These are phyloP conservation scores for Chrysolina americana DNA, from an alignment of 2,888 invertebrate species.

Conservation along the genomic window DNA sequence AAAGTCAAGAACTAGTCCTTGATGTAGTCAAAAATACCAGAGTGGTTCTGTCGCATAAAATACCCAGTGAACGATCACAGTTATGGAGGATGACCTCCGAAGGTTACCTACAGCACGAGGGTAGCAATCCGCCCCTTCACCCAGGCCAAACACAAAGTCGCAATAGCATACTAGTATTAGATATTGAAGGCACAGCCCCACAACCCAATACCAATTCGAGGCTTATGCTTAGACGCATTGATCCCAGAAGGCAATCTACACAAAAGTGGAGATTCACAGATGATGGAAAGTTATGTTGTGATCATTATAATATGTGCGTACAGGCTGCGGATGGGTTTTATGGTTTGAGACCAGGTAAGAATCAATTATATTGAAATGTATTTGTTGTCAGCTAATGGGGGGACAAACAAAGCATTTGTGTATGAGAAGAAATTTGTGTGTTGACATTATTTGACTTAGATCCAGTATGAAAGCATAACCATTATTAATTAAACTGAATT, in stretches of 20 bases:
- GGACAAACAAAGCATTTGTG: too few species aligned
- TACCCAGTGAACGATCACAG: conserved; percentile 83
- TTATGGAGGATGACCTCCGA: conserved; percentile 94
- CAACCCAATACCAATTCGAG: conserved; percentile 85
- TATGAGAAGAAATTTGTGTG: too few species aligned
- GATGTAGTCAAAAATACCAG: conserved; percentile 79
- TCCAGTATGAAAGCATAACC: too few species aligned
- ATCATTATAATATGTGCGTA: conserved; percentile 90
- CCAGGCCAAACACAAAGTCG: conserved; percentile 61
- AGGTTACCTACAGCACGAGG: conserved; percentile 95
- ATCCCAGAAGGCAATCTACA: conserved; percentile 86
- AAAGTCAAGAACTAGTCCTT: conserved; percentile 84
- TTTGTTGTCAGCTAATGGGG: too few species aligned
- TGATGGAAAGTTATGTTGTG: conserved; percentile 89
- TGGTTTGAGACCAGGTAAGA: conserved; percentile 69
- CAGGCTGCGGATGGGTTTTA: conserved; percentile 79
- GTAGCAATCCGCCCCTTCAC: conserved; percentile 79
- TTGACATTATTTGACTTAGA: too few species aligned
- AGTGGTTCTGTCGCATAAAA: conserved; percentile 82
- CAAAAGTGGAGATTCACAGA: conserved; percentile 94
- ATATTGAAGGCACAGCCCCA: conserved; percentile 84
- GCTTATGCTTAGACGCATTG: conserved; percentile 86
- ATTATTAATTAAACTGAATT: too few species aligned
- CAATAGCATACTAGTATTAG: conserved; percentile 79
- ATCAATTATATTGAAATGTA: too few species aligned